Percentiles rank a stretch among this genome's conserved stretches.
These are phyloP conservation scores for Bombus sylvicola DNA, from an alignment of 1,140 invertebrate genomes.

Conservation along the genomic window DNA sequence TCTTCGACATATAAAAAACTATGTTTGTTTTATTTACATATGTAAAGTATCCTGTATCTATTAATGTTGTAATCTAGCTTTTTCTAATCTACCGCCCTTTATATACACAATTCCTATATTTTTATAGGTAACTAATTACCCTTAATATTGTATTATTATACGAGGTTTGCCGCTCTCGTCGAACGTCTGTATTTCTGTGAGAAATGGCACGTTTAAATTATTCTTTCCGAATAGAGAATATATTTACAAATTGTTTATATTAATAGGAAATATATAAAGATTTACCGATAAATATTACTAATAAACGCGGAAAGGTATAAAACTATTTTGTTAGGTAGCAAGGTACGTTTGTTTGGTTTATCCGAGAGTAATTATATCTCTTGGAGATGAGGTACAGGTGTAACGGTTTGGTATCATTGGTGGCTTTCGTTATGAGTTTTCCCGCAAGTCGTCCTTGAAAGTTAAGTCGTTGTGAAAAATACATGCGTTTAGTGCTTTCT, in stretches of 20 bases:
- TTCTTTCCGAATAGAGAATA: background rate
- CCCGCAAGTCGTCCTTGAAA: background rate
- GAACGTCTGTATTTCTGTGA: background rate
- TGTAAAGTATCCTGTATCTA: background rate
- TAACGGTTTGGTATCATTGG: background rate
- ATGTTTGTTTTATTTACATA: background rate
- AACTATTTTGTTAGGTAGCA: too few species aligned
- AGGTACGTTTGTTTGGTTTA: background rate
- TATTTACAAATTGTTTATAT: background rate
- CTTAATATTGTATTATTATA: background rate
- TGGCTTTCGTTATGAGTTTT: background rate
- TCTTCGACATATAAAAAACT: background rate
- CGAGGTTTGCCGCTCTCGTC: background rate
- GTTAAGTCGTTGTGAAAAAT: background rate
- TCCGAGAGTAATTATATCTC: too few species aligned
- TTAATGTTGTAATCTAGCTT: too few species aligned
- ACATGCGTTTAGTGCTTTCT: too few species aligned
- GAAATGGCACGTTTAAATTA: conserved; percentile 3
- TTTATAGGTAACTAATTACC: background rate
- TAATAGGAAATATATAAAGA: background rate
- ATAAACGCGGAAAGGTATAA: too few species aligned
- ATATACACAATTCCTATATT: background rate
- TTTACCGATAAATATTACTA: background rate
- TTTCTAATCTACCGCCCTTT: too few species aligned
- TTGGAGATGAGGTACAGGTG: background rate